A percentile compares a stretch with the other conserved stretches of the same genome.
Conservation (phyloP, 2,888 invertebrate species). For the Unio delphinus region DNA sequence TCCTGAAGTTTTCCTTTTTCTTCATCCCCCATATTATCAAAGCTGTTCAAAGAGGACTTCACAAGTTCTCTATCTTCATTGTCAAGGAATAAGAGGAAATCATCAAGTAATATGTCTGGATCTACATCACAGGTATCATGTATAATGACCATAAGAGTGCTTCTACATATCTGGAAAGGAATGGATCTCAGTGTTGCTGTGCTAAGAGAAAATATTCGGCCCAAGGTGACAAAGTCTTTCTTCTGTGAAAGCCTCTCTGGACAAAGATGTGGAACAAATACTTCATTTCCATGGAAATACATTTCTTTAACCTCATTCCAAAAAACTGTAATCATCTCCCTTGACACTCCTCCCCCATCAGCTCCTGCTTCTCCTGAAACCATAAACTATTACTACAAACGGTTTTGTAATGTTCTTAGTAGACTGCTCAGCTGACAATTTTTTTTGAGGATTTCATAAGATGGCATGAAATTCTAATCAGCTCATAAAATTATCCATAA, state of each 20-base stretch:
- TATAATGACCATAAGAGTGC: constrained; percentile 6
- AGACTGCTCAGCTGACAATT: too few relatives aligned
- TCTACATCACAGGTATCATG: background rate
- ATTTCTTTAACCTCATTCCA: constrained; percentile 3
- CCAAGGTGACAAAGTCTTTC: constrained; percentile 3
- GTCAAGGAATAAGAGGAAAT: constrained; percentile 3
- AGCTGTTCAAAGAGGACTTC: background rate
- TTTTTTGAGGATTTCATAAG: too few relatives aligned
- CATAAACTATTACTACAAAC: too few relatives aligned
- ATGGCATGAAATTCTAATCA: too few relatives aligned
- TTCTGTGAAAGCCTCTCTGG: background rate
- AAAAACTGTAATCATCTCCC: constrained; percentile 1
- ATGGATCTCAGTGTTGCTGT: constrained; percentile 2
- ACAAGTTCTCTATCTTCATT: background rate
- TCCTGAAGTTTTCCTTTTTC: background rate
- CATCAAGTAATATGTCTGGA: constrained; percentile 3
- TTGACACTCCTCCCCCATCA: constrained; percentile 2
- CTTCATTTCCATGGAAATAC: constrained; percentile 4
- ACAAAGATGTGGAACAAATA: constrained; percentile 1
- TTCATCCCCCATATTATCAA: background rate
- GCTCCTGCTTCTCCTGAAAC: constrained; percentile 1
- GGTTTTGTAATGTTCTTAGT: too few relatives aligned
- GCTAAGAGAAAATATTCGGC: constrained; percentile 6
- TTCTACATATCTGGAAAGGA: constrained; percentile 7
- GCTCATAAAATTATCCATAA: too few relatives aligned